phyloP scores from a whole-genome alignment of 2,113 vertebrate species.

The Nothoprocta perdicaria region DNA sequence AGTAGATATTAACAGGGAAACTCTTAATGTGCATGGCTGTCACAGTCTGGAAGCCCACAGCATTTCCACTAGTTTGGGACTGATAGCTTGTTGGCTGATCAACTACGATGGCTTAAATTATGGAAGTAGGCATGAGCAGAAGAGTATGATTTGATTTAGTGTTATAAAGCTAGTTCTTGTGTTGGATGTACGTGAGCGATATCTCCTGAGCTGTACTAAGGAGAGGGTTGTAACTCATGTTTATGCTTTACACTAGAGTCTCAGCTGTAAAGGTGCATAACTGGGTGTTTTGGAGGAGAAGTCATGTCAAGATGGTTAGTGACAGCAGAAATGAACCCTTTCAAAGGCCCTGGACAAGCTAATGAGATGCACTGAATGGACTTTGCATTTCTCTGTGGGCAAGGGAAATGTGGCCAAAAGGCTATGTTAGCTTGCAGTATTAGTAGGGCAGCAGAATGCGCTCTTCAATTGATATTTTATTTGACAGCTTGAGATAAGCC shows the following conservation, averaged over 20 bases:
- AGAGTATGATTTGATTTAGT: not conserved
- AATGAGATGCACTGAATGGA: not conserved
- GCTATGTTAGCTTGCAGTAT: fast-evolving
- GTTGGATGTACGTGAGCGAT: not conserved
- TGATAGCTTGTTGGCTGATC: not conserved
- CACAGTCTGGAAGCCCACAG: not conserved
- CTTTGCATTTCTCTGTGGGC: not conserved
- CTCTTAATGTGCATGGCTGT: not conserved
- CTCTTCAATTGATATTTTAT: not conserved
- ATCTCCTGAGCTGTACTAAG: not conserved
- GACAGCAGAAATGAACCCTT: not conserved
- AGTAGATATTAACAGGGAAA: not conserved
- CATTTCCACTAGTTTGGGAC: not conserved
- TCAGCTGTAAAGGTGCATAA: not conserved
- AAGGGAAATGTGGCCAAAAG: not conserved
- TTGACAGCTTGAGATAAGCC: not conserved
- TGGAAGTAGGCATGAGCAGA: not conserved
- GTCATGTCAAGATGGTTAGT: fast-evolving
- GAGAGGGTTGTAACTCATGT: fast-evolving
- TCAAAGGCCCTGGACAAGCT: not conserved
- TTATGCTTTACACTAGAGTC: not conserved
- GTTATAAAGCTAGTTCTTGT: not conserved
- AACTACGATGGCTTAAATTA: not conserved
- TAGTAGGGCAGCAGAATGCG: not conserved
- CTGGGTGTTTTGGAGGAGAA: not conserved